phyloP scores from a whole-genome alignment of 2,888 invertebrate genomes.

The Adineta ricciae region DNA sequence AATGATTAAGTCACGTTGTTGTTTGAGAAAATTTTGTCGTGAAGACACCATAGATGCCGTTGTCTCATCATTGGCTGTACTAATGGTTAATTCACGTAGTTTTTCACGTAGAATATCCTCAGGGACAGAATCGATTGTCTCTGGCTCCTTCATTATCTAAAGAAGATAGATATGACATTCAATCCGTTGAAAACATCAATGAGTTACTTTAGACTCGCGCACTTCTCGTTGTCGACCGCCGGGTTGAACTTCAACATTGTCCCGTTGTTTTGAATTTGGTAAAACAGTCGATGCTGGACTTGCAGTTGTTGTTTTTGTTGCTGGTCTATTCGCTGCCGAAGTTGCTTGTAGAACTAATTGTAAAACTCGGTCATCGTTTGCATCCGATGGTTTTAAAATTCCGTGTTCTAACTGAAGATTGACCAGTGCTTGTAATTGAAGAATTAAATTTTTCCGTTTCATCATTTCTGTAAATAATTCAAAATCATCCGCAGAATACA shows the following conservation, averaged over 20 bases:
- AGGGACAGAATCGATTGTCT: neutral
- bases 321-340: neutral
- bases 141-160: neutral
- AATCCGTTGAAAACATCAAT: neutral
- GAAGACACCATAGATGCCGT: neutral
- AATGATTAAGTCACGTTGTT: slow-evolving; percentile 6
- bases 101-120: slow-evolving; percentile 5
- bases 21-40: neutral
- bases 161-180: neutral
- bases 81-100: slow-evolving; percentile 3
- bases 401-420: neutral
- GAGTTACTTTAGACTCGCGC: neutral
- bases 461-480: slow-evolving; percentile 16
- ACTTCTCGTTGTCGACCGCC: neutral
- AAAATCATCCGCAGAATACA: neutral
- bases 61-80: neutral
- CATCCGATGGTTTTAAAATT: neutral
- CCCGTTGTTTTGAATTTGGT: neutral
- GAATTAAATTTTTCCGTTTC: slow-evolving; percentile 19
- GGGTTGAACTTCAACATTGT: neutral
- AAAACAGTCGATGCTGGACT: neutral
- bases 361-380: neutral
- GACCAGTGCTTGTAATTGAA: slow-evolving; percentile 16
- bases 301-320: neutral
- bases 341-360: neutral